Evolutionary conservation across 2,888 invertebrate genomes (phyloP).

Genomic region (Caenorhabditis uteleia): DNA sequence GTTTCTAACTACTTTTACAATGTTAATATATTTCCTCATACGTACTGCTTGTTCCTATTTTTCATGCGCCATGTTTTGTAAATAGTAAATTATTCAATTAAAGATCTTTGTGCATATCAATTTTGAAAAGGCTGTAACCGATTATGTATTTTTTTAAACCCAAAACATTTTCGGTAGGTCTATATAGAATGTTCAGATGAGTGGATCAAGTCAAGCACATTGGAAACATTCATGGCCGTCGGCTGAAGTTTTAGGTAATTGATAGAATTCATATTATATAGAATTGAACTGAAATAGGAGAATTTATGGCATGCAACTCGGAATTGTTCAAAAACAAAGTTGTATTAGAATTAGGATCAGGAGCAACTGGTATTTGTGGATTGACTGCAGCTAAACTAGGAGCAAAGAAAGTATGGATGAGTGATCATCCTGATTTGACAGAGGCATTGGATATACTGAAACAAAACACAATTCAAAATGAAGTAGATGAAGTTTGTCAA

Average conservation of each 20-base stretch:
- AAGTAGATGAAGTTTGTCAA: conserved; percentile 5
- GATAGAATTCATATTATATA: neutral
- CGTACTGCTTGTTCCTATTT: too few relatives aligned
- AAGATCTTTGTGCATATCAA: neutral
- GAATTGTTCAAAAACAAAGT: conserved; percentile 25
- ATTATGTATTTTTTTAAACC: too few relatives aligned
- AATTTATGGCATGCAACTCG: conserved; percentile 47
- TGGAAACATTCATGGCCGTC: conserved; percentile 60
- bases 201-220: conserved; percentile 24
- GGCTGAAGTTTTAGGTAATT: conserved; percentile 45
- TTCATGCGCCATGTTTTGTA: too few relatives aligned
- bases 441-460: conserved; percentile 33
- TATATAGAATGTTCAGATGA: too few relatives aligned
- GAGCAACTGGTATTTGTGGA: conserved; percentile 55
- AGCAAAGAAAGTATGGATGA: conserved; percentile 51
- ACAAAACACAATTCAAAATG: conserved; percentile 37
- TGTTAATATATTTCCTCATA: too few relatives aligned
- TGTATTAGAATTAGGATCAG: conserved; percentile 59
- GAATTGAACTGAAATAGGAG: conserved; percentile 22
- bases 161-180: too few relatives aligned
- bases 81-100: too few relatives aligned
- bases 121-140: neutral
- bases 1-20: too few relatives aligned
- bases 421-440: conserved; percentile 45
- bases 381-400: conserved; percentile 52